These are phyloP conservation scores for Bacillus rossius DNA, from an alignment of 1,140 invertebrate species.

Conservation along the genomic window DNA sequence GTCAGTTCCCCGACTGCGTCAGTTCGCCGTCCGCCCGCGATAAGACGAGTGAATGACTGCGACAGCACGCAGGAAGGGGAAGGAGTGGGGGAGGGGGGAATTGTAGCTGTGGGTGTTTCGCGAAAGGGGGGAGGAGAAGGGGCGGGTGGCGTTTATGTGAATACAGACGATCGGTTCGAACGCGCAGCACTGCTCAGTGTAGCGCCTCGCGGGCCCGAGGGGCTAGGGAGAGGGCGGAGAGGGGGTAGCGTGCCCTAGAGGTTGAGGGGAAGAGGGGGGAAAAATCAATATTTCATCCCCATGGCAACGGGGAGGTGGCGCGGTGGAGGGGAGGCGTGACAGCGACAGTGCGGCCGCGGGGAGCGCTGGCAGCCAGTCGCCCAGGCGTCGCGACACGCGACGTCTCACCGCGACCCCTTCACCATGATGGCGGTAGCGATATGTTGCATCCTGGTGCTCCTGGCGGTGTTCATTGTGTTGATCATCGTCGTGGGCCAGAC, in stretches of 20 bases:
- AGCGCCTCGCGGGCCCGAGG: background rate
- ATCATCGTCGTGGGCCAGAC: slow-evolving; percentile 70
- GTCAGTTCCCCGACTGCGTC: too few relatives aligned
- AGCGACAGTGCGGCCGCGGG: background rate
- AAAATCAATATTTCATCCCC: slow-evolving; percentile 14
- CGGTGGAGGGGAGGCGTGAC: background rate
- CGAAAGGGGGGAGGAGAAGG: too few relatives aligned
- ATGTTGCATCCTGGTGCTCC: slow-evolving; percentile 67
- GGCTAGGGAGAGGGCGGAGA: background rate
- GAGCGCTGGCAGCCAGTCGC: background rate
- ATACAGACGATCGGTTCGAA: too few relatives aligned
- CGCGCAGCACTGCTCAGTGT: too few relatives aligned
- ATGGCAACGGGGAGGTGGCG: background rate
- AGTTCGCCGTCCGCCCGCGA: too few relatives aligned
- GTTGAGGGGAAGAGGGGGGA: background rate
- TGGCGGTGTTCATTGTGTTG: slow-evolving; percentile 69
- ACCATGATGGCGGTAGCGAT: slow-evolving; percentile 70
- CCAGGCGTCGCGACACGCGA: background rate
- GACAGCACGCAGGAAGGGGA: too few relatives aligned
- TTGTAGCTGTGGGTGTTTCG: too few relatives aligned
- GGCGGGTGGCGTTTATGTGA: too few relatives aligned
- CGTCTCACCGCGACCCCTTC: background rate
- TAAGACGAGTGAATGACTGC: too few relatives aligned
- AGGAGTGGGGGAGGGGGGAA: too few relatives aligned
- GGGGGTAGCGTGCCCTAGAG: background rate